A percentile compares a stretch with the other conserved stretches of the same genome.
phyloP scores from a whole-genome alignment of 2,113 vertebrate species.

The Paramormyrops kingsleyae region DNA sequence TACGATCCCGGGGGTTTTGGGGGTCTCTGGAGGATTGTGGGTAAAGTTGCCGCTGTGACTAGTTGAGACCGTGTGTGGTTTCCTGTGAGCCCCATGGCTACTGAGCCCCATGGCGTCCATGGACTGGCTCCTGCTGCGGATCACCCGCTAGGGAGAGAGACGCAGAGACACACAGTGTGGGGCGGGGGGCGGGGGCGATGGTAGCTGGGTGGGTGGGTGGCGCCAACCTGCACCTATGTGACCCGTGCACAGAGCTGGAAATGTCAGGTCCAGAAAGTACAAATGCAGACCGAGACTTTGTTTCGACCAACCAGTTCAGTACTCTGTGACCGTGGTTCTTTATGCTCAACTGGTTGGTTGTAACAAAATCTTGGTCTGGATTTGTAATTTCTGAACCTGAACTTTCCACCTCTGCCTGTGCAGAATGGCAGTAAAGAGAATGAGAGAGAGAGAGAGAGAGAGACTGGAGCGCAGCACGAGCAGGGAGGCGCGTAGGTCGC shows the following conservation, averaged over 20 bases:
- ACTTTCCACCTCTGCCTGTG: neutral
- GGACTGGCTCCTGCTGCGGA: slow-evolving; percentile 88
- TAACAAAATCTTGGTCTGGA: neutral
- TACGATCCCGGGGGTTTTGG: slow-evolving; percentile 83
- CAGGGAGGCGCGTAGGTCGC: neutral
- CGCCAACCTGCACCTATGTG: neutral
- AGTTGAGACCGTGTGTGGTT: slow-evolving; percentile 77
- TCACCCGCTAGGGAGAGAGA: slow-evolving; percentile 76
- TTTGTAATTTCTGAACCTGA: neutral
- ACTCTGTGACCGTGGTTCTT: neutral
- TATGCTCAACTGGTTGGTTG: neutral
- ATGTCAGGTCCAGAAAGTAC: neutral
- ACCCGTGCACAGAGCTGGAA: neutral
- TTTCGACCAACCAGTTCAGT: neutral
- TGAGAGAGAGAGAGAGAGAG: no score
- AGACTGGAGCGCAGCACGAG: neutral
- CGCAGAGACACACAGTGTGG: slow-evolving; percentile 54
- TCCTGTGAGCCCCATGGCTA: slow-evolving; percentile 60
- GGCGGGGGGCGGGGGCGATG: neutral
- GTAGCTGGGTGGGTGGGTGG: neutral
- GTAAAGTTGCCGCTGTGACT: slow-evolving; percentile 86
- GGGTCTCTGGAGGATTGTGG: slow-evolving; percentile 76
- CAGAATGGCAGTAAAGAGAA: neutral
- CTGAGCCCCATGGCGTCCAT: slow-evolving; percentile 87
- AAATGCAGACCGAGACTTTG: neutral